Base-by-base conservation (phyloP, 2,888 invertebrate species). In the Hemithea aestivaria region DNA sequence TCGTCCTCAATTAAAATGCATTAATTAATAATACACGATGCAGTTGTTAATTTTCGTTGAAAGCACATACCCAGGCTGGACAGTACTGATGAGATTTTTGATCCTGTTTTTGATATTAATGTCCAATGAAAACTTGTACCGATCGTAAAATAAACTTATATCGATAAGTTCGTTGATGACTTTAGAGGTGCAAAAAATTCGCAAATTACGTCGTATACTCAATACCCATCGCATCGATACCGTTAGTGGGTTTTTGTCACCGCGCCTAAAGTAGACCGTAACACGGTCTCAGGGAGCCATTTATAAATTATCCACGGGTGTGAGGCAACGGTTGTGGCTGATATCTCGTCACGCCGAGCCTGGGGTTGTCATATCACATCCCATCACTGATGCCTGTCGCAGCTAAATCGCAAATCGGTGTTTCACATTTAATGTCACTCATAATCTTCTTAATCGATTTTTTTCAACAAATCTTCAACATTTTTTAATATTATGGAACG, bases 391-490 rank as follows among this genome's bases (percentile, higher is more conserved):
- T 58, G 64, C 54, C 55, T 68, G 62, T 74, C 66, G 50, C 44
- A 51, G 46, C 43, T 31, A 50, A 50, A 58, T 59, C 54, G 55
- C 56, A 52, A 68, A 64, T 66, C 60, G 46, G 44, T 61, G 44
- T 60, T 51, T 48, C 52, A 42, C 48, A 51, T 57, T 52, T 39
- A 48, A 45, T 44, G 47, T 56, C 54, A 49, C 71, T n/a, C n/a
- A n/a, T n/a, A n/a, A n/a, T n/a, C n/a, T n/a, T n/a, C 71, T 62
- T 72, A 74, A 76, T 76, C 73, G 71, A 66, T 68, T 69, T 58
- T 49, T 56, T 56, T 52, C 48, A 53, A 51, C 44, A 34, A 21
- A 29, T 36, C 33, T 48, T 51, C 53, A 46, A 53, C 50, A 36
- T 40, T 40, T 40, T 40, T 35, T 50, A 59, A 58, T 56, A 54